Conservation (phyloP, 2,888 invertebrate genomes). For the Sesamia inferens region DNA sequence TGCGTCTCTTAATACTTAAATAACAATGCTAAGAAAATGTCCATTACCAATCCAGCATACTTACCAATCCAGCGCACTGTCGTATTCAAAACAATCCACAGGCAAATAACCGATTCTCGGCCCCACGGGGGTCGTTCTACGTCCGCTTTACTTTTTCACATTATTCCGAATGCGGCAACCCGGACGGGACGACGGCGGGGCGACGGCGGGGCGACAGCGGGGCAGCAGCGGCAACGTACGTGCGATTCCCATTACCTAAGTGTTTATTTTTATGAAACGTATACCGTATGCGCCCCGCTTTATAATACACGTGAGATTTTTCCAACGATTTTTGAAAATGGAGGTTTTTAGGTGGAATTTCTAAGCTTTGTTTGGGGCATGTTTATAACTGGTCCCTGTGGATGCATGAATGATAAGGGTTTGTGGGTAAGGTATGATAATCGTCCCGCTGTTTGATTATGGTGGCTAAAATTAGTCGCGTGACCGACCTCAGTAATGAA, state of each 20-base stretch:
- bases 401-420: slow-evolving; percentile 17
- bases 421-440: slow-evolving; percentile 27
- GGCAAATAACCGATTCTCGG: slow-evolving; percentile 86
- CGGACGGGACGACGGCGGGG: slow-evolving; percentile 56
- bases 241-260: slow-evolving; percentile 84
- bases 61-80: slow-evolving; percentile 68
- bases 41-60: slow-evolving; percentile 58
- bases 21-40: background rate
- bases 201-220: slow-evolving; percentile 51
- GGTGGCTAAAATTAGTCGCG: slow-evolving; percentile 6
- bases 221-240: slow-evolving; percentile 65
- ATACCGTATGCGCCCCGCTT: slow-evolving; percentile 72
- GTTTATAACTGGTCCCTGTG: slow-evolving; percentile 48
- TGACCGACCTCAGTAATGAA: background rate
- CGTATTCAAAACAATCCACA: slow-evolving; percentile 88
- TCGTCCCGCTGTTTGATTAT: slow-evolving; percentile 37
- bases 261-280: slow-evolving; percentile 87
- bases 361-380: slow-evolving; percentile 48
- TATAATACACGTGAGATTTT: slow-evolving; percentile 77
- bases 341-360: slow-evolving; percentile 43
- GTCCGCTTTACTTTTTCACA: slow-evolving; percentile 86
- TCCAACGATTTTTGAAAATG: slow-evolving; percentile 68
- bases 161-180: slow-evolving; percentile 69
- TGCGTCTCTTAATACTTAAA: background rate
- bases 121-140: slow-evolving; percentile 85